These are phyloP conservation scores for Xenopus tropicalis DNA, from an alignment of 2,113 vertebrate species.

Conservation along the genomic window DNA sequence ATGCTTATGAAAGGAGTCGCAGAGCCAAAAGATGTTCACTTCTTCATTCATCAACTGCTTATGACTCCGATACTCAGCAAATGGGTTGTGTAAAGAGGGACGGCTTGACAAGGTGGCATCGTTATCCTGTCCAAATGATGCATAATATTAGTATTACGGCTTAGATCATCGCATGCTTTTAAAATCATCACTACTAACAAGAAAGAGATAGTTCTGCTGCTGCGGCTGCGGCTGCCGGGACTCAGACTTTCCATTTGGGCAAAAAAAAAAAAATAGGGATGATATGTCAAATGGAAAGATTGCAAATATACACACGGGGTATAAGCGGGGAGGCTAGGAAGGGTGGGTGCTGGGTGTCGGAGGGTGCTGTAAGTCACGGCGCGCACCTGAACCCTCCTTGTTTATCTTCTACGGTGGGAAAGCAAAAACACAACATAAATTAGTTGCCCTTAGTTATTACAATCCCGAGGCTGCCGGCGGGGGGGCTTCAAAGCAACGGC, in stretches of 20 bases:
- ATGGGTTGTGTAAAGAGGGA: conserved; percentile 54
- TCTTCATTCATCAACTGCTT: conserved; percentile 59
- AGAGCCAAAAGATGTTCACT: conserved; percentile 51
- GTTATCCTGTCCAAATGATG: conserved; percentile 58
- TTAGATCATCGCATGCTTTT: conserved; percentile 58
- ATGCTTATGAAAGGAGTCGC: conserved; percentile 46
- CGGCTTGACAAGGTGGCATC: conserved; percentile 55
- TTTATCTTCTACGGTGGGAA: conserved; percentile 9
- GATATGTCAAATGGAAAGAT: conserved; percentile 42
- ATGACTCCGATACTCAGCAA: conserved; percentile 57
- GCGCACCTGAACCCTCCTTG: neutral
- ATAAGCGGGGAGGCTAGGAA: too few species aligned
- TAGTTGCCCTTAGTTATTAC: neutral
- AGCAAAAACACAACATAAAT: conserved; percentile 7
- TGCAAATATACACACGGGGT: neutral
- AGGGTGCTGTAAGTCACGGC: neutral
- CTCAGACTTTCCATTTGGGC: conserved; percentile 53
- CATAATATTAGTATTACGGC: conserved; percentile 54
- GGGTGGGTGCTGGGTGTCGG: too few species aligned
- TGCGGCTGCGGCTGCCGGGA: neutral
- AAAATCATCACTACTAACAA: conserved; percentile 63
- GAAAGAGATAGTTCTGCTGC: neutral
- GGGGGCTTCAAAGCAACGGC: neutral
- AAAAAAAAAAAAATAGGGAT: conserved; percentile 24
- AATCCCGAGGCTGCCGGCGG: neutral